phyloP scores from a whole-genome alignment of 2,797 vertebrate species.

The Okamejei kenojei region DNA sequence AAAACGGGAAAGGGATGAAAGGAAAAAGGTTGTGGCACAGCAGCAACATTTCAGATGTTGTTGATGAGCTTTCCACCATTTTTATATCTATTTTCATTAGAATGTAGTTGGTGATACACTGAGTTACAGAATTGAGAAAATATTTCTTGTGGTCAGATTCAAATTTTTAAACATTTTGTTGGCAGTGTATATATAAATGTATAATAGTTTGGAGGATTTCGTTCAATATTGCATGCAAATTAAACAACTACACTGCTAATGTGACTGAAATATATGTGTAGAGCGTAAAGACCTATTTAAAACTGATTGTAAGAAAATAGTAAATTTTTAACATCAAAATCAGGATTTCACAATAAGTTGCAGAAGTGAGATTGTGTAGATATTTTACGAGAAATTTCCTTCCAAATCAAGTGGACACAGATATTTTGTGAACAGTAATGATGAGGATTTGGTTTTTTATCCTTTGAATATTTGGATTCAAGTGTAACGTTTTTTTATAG shows the following conservation, averaged over 20 bases:
- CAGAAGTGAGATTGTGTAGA: not conserved
- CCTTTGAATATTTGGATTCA: not conserved
- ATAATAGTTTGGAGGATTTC: not conserved
- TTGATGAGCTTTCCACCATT: conserved; percentile 6
- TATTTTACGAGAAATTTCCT: not conserved
- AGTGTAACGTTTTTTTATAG: not conserved
- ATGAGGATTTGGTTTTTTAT: not conserved
- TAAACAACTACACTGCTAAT: not conserved
- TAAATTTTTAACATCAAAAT: conserved; percentile 50
- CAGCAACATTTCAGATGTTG: not conserved
- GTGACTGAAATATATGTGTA: not conserved
- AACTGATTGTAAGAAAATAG: conserved; percentile 46
- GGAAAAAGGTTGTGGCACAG: conserved; percentile 1
- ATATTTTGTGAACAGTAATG: not conserved
- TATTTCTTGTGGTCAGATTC: not conserved
- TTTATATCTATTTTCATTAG: not conserved
- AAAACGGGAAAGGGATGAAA: conserved; percentile 9
- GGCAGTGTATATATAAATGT: too few species aligned
- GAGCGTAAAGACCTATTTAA: not conserved
- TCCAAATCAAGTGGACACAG: not conserved
- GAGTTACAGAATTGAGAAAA: not conserved
- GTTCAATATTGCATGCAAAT: not conserved
- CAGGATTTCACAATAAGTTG: not conserved
- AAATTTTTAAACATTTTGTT: not conserved
- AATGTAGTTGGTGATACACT: not conserved